A percentile compares a stretch with the other conserved stretches of the same genome.
phyloP scores from a whole-genome alignment of 1,140 invertebrate genomes.

The Drosophila pandora region DNA sequence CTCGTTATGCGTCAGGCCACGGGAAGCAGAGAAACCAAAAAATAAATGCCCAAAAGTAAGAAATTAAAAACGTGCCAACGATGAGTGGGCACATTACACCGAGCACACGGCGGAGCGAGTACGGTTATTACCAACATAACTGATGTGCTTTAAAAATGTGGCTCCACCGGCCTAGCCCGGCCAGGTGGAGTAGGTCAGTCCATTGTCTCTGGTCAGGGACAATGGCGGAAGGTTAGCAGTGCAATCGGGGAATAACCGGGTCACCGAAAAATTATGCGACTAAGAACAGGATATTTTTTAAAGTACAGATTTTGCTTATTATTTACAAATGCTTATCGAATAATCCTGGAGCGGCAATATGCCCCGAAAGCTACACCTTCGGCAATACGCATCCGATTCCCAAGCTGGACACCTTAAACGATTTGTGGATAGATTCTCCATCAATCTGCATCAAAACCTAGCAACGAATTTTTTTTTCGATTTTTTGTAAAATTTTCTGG shows the following conservation, averaged over 20 bases:
- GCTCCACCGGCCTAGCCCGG: slow-evolving; percentile 5
- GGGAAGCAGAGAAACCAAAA: slow-evolving; percentile 23
- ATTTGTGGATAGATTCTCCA: too few species aligned
- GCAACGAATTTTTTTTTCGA: too few species aligned
- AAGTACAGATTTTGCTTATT: too few species aligned
- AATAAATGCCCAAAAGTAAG: slow-evolving; percentile 31
- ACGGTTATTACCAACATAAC: slow-evolving; percentile 41
- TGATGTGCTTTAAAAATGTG: slow-evolving; percentile 55
- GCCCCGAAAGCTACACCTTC: too few species aligned
- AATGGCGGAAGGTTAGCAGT: slow-evolving; percentile 37
- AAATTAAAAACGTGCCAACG: slow-evolving; percentile 67
- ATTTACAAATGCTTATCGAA: too few species aligned
- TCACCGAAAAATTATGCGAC: slow-evolving; percentile 2
- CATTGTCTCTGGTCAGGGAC: slow-evolving; percentile 48
- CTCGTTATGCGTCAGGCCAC: slow-evolving; percentile 55
- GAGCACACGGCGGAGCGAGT: slow-evolving; percentile 59
- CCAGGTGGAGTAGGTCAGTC: slow-evolving; percentile 45
- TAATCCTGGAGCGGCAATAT: too few species aligned
- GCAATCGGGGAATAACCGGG: slow-evolving; percentile 32
- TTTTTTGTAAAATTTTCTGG: too few species aligned
- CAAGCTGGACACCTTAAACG: too few species aligned
- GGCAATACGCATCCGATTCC: too few species aligned
- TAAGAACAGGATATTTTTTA: background rate
- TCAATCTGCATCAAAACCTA: too few species aligned
- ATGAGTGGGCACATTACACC: slow-evolving; percentile 79